Evolutionary conservation across 2,888 invertebrate species (phyloP), one percentile per base, ranked within the genome.

Genomic region (Ornithoptera alexandrae): DNA sequence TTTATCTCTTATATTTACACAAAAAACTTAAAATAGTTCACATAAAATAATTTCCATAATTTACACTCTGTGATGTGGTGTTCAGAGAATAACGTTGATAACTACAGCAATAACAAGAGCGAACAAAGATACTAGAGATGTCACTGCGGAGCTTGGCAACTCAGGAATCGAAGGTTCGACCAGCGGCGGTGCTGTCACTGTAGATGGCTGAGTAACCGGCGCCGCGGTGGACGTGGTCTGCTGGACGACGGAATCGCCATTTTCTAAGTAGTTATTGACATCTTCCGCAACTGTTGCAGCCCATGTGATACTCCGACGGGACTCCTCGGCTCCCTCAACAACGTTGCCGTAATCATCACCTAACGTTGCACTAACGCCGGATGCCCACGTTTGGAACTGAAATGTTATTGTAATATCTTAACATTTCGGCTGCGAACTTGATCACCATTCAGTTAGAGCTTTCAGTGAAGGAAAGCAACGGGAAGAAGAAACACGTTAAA

Each of bases 321-420:
- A 75, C 0, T 65, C 36, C 6, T 77, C 74, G 0, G 87, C 84
- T 0, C 76, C 79, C 1, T 72, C 73, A 64, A 74, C 74, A 0
- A 89, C 79, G 1, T 61, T 6, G 7, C 72, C 46, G 69, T 78
- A 85, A 2, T 74, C 65, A 5, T 50, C 20, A 1, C 82, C 84
- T n/a, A 91, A 74, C 0, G 7, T 50, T 0, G 57, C 74, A 60
- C 77, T 77, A 65, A 77, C 83, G 0, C 62, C 10, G 2, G 71
- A 78, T 0, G 81, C 86, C 92, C 92, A 92, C 4, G 58, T 42
- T 79, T 82, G 79, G 81, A 87, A 90, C 92, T 92, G 81, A 74
- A 77, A 69, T 12, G 17, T 36, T 10, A 39, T 65, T 64, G 15
- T 56, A 15, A 56, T 6, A 20, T 8, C 6, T 56, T 56, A 56